Evolutionary conservation across 2,113 vertebrate species (phyloP), one percentile per base, ranked within the genome.

Genomic region (Rhegmatorhina hoffmannsi): DNA sequence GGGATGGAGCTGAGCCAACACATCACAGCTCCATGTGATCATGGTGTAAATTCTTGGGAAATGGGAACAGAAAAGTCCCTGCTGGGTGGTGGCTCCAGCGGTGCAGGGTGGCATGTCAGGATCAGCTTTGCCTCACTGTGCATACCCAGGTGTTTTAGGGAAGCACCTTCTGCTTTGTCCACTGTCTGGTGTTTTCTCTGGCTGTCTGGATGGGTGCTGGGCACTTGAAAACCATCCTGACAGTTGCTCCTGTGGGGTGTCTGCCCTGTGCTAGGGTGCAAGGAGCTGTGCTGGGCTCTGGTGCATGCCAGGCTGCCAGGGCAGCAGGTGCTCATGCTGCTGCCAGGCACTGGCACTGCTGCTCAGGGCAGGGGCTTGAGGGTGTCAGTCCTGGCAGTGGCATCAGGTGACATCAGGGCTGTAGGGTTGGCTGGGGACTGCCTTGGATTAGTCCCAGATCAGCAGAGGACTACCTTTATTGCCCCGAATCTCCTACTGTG

Each of bases 1-100:
- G 29, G 28, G 26, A 7, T 67, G 69, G 58, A 23, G 49, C 66
- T 3, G 13, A 7, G 70, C 49, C 53, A n/a, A 33, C 58, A 8
- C 1, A 1, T 31, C 3, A 2, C 66, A 67, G 69, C 36, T 76
- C 52, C 4, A 4, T 1, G 0, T 0, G 4, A 17, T 56, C 4
- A 1, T 33, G 2, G 31, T 43, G 18, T 55, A 7, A 69, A 53
- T 46, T 36, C 60, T 13, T n/a, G 25, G 60, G 60, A 36, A 64
- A 17, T 0, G 0, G 44, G 58, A 34, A 28, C 19, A 18, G 33
- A 44, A 5, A 33, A 44, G 17, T 38, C 31, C 33, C 29, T 76
- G 72, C 17, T 9, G 31, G 21, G 21, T 52, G 60, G 12, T 66
- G 70, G 80, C 8, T 84, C 24, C 2, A 10, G 68, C 68, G 59